phyloP scores from a whole-genome alignment of 2,797 vertebrate species.

The Rhynchotus rufescens region DNA sequence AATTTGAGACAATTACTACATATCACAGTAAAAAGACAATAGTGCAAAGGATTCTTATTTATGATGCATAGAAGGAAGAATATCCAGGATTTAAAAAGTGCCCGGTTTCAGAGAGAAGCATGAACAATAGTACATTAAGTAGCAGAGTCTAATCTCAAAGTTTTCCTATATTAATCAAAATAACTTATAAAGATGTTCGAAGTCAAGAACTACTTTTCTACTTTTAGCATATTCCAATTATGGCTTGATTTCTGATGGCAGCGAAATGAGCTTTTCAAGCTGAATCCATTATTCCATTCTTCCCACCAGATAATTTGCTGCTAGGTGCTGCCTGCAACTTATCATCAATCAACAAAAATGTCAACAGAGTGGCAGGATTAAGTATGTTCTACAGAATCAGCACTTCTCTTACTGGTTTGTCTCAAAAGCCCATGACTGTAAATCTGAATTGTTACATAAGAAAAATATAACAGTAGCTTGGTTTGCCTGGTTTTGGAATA shows the following conservation, averaged over 20 bases:
- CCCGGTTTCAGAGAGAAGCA: not conserved
- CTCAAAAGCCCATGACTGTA: not conserved
- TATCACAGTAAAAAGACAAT: not conserved
- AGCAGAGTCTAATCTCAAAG: conserved; percentile 15
- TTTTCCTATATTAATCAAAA: conserved; percentile 54
- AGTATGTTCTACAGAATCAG: conserved; percentile 33
- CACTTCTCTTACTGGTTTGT: not conserved
- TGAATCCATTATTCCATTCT: conserved; percentile 58
- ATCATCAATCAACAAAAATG: conserved; percentile 67
- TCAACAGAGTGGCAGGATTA: conserved; percentile 53
- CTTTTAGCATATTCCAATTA: conserved; percentile 66
- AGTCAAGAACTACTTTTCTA: conserved; percentile 55
- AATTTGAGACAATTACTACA: not conserved
- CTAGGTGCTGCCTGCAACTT: conserved; percentile 63
- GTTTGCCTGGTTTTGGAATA: not conserved
- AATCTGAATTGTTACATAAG: not conserved
- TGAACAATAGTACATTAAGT: not conserved
- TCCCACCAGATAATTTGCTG: conserved; percentile 65
- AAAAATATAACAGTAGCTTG: not conserved
- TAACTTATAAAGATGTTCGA: conserved; percentile 21
- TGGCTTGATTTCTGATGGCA: conserved; percentile 62
- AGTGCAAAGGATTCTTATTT: not conserved
- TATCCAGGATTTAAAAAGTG: not conserved
- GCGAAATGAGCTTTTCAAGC: conserved; percentile 60
- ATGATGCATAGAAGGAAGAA: fast-evolving